A percentile compares a stretch with the other conserved stretches of the same genome.
Conservation (phyloP, 2,797 vertebrate species). For the Melanotaenia parkinsoni region DNA sequence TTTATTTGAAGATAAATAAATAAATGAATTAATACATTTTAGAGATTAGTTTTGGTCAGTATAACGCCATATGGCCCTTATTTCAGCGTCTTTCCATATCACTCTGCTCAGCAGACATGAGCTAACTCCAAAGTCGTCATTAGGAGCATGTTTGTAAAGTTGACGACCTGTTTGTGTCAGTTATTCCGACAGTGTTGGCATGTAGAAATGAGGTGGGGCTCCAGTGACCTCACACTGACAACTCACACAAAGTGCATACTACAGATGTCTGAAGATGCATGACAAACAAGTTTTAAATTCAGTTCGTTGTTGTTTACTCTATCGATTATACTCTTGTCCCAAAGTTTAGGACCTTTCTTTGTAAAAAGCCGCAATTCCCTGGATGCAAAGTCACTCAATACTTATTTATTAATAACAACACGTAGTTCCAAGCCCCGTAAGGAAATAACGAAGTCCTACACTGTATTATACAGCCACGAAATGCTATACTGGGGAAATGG, state of each 20-base stretch:
- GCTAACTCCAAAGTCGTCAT: background rate
- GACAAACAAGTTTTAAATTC: background rate
- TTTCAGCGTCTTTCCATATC: background rate
- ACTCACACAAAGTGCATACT: background rate
- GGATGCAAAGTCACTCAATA: slow-evolving; percentile 2
- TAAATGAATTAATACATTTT: background rate
- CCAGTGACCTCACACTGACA: slow-evolving; percentile 10
- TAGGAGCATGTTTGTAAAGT: background rate
- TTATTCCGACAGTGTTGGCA: background rate
- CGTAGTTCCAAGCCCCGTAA: accelerated
- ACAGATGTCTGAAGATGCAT: background rate
- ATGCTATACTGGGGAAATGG: background rate
- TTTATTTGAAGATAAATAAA: too few species aligned
- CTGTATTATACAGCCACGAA: background rate
- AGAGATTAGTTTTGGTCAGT: background rate
- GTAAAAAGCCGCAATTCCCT: background rate
- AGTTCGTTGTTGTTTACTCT: background rate
- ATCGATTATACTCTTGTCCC: accelerated
- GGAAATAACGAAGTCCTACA: accelerated
- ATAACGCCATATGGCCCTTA: background rate
- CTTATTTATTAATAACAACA: background rate
- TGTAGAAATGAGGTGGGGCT: slow-evolving; percentile 51
- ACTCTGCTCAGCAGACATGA: background rate
- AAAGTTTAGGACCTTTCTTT: slow-evolving; percentile 38
- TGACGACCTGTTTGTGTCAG: background rate